These are phyloP conservation scores for Eueides isabella DNA, from an alignment of 1,140 invertebrate genomes.

Conservation along the genomic window DNA sequence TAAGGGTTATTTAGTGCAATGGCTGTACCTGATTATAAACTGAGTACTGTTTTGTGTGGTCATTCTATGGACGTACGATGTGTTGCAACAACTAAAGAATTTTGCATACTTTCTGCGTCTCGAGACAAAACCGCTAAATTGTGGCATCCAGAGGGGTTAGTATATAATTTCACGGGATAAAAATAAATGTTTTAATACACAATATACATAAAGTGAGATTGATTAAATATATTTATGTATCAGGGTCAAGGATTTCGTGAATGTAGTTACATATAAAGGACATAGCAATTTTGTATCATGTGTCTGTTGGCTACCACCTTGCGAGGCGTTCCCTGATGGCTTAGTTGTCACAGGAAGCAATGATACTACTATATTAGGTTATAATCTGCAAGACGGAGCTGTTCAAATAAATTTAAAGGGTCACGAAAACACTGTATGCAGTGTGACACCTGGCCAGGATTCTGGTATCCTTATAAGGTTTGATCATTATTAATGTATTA, in stretches of 20 bases:
- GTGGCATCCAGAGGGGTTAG: constrained; percentile 91
- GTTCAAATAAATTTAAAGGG: constrained; percentile 87
- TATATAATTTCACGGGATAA: constrained; percentile 29
- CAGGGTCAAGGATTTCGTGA: constrained; percentile 83
- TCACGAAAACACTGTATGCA: constrained; percentile 89
- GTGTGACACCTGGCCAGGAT: constrained; percentile 70
- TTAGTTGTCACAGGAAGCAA: constrained; percentile 94
- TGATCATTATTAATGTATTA: constrained; percentile 10
- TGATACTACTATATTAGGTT: constrained; percentile 92
- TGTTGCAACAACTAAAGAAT: constrained; percentile 86
- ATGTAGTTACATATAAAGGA: constrained; percentile 88
- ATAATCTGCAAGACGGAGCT: constrained; percentile 84
- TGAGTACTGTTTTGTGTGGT: constrained; percentile 89
- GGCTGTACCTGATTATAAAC: constrained; percentile 85
- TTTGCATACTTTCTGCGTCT: constrained; percentile 91
- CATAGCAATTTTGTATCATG: constrained; percentile 94
- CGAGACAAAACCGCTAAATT: constrained; percentile 93
- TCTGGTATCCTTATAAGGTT: constrained; percentile 80
- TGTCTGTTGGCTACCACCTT: constrained; percentile 89
- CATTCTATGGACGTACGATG: constrained; percentile 93
- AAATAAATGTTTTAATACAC: constrained; percentile 4
- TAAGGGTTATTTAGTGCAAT: constrained; percentile 46
- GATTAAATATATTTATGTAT: constrained; percentile 47
- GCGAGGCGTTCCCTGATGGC: constrained; percentile 87
- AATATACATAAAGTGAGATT: not conserved